These are phyloP conservation scores for Diploscapter pachys DNA, from an alignment of 1,140 invertebrate genomes.

Conservation along the genomic window DNA sequence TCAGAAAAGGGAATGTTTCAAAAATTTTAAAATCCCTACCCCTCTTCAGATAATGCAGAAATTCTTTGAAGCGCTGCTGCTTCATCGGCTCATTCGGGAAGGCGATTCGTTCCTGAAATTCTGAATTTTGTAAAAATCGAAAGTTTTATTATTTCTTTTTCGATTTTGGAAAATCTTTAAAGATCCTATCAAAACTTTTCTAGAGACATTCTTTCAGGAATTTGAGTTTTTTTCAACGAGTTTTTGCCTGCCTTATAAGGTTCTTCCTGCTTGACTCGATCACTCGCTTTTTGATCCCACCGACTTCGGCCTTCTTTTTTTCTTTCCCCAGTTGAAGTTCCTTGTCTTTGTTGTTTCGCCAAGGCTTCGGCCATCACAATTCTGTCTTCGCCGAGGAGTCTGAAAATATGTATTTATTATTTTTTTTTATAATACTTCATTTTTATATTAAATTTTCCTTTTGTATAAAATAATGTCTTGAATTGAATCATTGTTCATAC, in stretches of 20 bases:
- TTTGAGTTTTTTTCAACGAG: too few relatives aligned
- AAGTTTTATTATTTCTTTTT: too few relatives aligned
- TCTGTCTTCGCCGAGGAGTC: conserved; percentile 31
- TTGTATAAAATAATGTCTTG: too few relatives aligned
- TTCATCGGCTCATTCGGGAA: conserved; percentile 55
- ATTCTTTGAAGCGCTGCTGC: conserved; percentile 53
- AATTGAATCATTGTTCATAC: too few relatives aligned
- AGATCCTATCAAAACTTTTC: too few relatives aligned
- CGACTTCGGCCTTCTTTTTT: conserved; percentile 30
- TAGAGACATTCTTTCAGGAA: too few relatives aligned
- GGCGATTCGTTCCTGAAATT: conserved; percentile 36
- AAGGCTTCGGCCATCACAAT: not conserved
- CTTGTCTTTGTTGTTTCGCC: not conserved
- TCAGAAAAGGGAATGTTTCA: not conserved
- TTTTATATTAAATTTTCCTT: too few relatives aligned
- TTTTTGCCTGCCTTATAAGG: too few relatives aligned
- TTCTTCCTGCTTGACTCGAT: too few relatives aligned
- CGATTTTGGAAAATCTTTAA: too few relatives aligned
- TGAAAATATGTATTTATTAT: conserved; percentile 13
- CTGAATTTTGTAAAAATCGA: too few relatives aligned
- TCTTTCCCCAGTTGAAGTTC: conserved; percentile 2
- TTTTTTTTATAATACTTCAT: not conserved
- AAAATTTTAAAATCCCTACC: conserved; percentile 35
- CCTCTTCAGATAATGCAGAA: conserved; percentile 48
- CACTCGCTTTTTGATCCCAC: conserved; percentile 23